phyloP scores from a whole-genome alignment of 1,140 invertebrate genomes.

The Mesaphorura yosii region DNA sequence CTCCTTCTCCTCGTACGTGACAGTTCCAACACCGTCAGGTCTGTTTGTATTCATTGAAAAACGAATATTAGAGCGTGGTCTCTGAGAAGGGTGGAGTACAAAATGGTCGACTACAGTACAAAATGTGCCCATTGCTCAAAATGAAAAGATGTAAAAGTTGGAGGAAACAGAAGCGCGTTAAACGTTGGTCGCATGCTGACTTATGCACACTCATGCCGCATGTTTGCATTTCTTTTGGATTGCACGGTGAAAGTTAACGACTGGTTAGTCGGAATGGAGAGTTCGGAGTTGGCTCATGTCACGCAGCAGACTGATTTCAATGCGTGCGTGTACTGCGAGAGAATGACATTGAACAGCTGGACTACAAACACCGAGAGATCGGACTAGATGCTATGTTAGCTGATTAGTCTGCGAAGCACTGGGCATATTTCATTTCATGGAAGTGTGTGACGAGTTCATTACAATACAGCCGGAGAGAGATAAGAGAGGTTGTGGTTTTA shows the following conservation, averaged over 20 bases:
- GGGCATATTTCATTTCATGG: constrained; percentile 30
- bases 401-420: too few relatives aligned
- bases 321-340: not conserved
- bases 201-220: not conserved
- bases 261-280: too few relatives aligned
- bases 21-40: constrained; percentile 95
- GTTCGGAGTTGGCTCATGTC: too few relatives aligned
- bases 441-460: constrained; percentile 11
- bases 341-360: too few relatives aligned
- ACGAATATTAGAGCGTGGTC: not conserved
- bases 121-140: constrained; percentile 6
- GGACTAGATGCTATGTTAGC: too few relatives aligned
- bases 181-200: too few relatives aligned
- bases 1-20: constrained; percentile 93
- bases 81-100: too few relatives aligned
- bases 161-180: too few relatives aligned
- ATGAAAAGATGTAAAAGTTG: too few relatives aligned
- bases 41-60: constrained; percentile 47
- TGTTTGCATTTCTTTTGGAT: not conserved
- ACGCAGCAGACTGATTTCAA: too few relatives aligned
- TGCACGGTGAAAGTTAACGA: not conserved
- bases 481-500: not conserved
- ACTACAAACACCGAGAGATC: too few relatives aligned
- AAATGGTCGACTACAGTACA: not conserved
- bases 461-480: constrained; percentile 25